Conservation (phyloP, 2,797 vertebrate species). For the Eremophila alpestris region DNA sequence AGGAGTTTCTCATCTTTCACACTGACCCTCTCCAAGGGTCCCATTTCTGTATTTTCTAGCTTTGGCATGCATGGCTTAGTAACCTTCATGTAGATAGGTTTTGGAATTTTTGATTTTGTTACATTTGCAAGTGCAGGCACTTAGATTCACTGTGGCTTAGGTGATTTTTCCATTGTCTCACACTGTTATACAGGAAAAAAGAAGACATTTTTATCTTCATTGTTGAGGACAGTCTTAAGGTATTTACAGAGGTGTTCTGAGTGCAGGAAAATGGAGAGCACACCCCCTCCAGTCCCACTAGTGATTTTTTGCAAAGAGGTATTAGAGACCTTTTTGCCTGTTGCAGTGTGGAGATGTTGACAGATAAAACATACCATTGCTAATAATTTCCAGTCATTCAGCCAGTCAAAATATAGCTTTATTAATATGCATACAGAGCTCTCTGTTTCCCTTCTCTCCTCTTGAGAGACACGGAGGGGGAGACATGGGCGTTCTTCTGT, state of each 20-base stretch:
- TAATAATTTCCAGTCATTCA: slow-evolving; percentile 64
- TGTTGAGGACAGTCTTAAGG: neutral
- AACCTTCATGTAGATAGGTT: neutral
- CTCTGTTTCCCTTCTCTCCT: slow-evolving; percentile 14
- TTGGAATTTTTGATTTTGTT: neutral
- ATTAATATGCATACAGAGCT: slow-evolving; percentile 59
- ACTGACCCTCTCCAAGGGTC: neutral
- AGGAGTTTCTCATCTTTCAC: neutral
- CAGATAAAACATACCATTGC: slow-evolving; percentile 50
- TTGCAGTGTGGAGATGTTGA: slow-evolving; percentile 43
- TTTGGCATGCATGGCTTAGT: neutral
- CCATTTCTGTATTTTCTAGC: neutral
- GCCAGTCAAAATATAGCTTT: slow-evolving; percentile 66
- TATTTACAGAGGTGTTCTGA: neutral
- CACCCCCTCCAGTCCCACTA: neutral
- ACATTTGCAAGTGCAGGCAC: neutral
- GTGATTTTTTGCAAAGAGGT: neutral
- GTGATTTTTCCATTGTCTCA: neutral
- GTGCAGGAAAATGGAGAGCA: neutral
- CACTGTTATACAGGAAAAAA: neutral
- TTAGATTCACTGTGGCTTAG: neutral
- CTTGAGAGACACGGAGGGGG: slow-evolving; percentile 27
- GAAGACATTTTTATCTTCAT: neutral
- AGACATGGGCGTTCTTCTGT: slow-evolving; percentile 14
- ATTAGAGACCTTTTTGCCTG: neutral